Evolutionary conservation across 2,113 vertebrate genomes (phyloP).

Genomic region (Peucedramus taeniatus): DNA sequence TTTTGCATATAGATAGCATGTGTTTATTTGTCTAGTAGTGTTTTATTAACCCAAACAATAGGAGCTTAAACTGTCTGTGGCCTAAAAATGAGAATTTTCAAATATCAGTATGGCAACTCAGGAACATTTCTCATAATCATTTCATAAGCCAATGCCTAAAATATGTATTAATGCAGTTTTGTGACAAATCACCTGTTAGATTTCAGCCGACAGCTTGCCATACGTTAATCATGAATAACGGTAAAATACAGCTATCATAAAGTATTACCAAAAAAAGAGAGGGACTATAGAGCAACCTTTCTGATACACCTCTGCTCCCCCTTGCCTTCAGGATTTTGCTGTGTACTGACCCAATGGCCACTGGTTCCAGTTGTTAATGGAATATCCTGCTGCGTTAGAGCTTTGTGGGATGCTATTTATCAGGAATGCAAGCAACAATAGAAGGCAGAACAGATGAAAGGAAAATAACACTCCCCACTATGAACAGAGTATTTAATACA

Average conservation of each 20-base stretch:
- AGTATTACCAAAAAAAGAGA: neutral
- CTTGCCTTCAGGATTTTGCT: neutral
- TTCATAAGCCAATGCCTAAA: constrained; percentile 35
- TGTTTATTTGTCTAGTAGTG: neutral
- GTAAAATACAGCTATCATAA: constrained; percentile 42
- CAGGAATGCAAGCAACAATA: constrained; percentile 49
- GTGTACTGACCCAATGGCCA: constrained; percentile 14
- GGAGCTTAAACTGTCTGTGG: neutral
- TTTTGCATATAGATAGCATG: neutral
- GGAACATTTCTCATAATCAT: constrained; percentile 17
- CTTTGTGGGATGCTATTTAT: constrained; percentile 65
- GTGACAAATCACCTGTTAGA: constrained; percentile 71
- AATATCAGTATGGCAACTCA: neutral
- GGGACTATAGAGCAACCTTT: constrained; percentile 43
- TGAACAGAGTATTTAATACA: neutral
- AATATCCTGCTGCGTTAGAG: constrained; percentile 52
- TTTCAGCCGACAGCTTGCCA: constrained; percentile 64
- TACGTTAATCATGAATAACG: constrained; percentile 69
- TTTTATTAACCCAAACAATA: constrained; percentile 13
- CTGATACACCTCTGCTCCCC: neutral
- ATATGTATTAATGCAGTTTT: constrained; percentile 48
- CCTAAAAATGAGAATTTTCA: constrained; percentile 13
- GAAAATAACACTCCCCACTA: constrained; percentile 41
- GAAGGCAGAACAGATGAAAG: constrained; percentile 37
- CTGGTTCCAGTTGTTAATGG: constrained; percentile 53